Evolutionary conservation across 2,888 invertebrate genomes (phyloP), one percentile per base, ranked within the genome.

Genomic region (Drosophila aldrichi): DNA sequence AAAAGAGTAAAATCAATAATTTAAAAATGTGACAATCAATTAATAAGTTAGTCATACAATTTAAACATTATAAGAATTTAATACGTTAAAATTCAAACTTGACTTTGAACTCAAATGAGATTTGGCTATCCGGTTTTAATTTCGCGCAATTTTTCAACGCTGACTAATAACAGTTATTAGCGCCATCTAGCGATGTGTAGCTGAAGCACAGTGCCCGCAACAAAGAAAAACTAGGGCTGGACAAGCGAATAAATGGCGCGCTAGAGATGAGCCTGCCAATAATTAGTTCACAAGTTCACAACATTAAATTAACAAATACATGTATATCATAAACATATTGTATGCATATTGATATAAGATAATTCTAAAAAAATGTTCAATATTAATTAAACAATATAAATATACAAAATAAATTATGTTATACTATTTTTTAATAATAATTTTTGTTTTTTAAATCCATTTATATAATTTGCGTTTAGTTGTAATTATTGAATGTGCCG

Each of bases 161-260:
- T 67, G 46, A 60, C 55, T 38, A 66, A 22, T 34, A 74, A 34
- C 52, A 52, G 66, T 22, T 48, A 8, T 18, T 29, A 51, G 40
- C 72, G 75, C 72, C 72, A 77, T 51, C 72, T 61, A 49, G 22
- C n/a, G 57, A 0, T 5, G 20, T 4, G 29, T 25, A 18, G 7
- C 6, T 52, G 16, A 32, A 32, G 7, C 20, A 1, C 2, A 16
- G 3, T 18, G n/a, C 2, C 7, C 38, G 8, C 18, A 7, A 3
- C 9, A 32, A 0, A 22, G 1, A 0, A 5, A 10, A 44, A 57
- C 22, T 14, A 41, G 36, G 59, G 60, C 8, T 63, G 48, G 3
- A 4, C 4, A 43, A 57, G 3, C 38, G 12, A 8, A 1, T 12
- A 10, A 55, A 14, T 12, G 29, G 2, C 14, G 12, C 22, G 6